phyloP scores from a whole-genome alignment of 2,797 vertebrate genomes.

The Brachyrhaphis roseni region DNA sequence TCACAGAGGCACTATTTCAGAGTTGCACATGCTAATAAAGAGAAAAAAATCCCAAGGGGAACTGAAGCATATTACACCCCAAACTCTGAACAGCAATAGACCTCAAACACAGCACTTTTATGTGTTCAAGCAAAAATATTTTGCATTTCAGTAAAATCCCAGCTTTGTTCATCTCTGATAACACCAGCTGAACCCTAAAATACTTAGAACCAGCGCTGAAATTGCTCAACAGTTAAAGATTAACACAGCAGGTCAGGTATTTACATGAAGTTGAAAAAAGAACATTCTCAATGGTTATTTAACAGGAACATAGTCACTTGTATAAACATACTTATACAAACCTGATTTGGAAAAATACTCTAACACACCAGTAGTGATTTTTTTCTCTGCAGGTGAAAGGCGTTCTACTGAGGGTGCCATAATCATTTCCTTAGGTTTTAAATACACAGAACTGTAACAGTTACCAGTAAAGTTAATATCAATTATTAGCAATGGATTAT shows the following conservation, averaged over 20 bases:
- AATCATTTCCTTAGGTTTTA: background rate
- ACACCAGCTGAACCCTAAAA: background rate
- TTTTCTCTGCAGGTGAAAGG: background rate
- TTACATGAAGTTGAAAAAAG: background rate
- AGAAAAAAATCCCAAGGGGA: too few species aligned
- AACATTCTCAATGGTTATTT: background rate
- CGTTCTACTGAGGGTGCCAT: background rate
- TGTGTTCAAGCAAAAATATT: background rate
- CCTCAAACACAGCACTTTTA: background rate
- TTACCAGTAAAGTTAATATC: background rate
- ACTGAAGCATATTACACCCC: background rate
- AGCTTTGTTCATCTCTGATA: background rate
- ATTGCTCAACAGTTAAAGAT: background rate
- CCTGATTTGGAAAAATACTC: background rate
- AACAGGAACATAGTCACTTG: background rate
- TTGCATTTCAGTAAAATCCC: background rate
- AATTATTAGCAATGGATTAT: too few species aligned
- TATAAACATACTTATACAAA: background rate
- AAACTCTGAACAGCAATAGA: background rate
- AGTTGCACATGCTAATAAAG: background rate
- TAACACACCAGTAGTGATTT: background rate
- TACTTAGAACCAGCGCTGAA: background rate
- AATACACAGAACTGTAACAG: background rate
- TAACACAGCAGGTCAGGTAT: background rate
- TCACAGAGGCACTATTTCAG: background rate